These are phyloP conservation scores for Dryomyza anilis DNA, from an alignment of 2,888 invertebrate genomes.

Conservation along the genomic window DNA sequence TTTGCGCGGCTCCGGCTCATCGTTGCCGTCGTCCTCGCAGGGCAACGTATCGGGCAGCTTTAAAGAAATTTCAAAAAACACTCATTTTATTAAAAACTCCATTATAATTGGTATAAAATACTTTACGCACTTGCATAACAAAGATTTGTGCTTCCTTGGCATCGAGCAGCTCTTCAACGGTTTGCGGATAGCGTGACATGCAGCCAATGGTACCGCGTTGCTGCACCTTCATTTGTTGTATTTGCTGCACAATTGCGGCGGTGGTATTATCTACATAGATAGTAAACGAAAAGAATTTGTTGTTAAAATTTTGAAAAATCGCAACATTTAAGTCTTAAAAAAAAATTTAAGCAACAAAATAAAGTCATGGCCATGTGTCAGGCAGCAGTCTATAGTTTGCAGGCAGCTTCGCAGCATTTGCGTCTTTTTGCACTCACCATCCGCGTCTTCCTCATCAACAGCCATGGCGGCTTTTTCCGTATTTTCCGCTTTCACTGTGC, in stretches of 20 bases:
- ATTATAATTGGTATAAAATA: not conserved
- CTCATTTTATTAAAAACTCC: not conserved
- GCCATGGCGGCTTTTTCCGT: not conserved
- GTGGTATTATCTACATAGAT: too few species aligned
- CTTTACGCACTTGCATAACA: slow-evolving; percentile 50
- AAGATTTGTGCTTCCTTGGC: slow-evolving; percentile 51
- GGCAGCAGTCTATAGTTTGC: not conserved
- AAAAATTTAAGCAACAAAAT: not conserved
- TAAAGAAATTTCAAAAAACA: slow-evolving; percentile 14
- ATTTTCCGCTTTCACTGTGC: not conserved
- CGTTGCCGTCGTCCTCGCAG: slow-evolving; percentile 41
- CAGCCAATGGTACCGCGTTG: not conserved
- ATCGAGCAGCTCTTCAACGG: slow-evolving; percentile 49
- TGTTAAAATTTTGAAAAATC: not conserved
- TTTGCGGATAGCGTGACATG: slow-evolving; percentile 47
- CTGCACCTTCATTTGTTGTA: slow-evolving; percentile 45
- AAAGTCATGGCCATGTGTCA: not conserved
- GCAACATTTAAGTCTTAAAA: not conserved
- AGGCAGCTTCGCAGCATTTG: not conserved
- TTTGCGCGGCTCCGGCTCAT: slow-evolving; percentile 24
- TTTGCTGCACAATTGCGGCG: slow-evolving; percentile 42
- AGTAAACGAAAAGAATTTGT: not conserved
- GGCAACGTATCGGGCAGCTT: slow-evolving; percentile 55
- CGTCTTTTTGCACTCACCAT: slow-evolving; percentile 10
- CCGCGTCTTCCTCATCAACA: not conserved